Evolutionary conservation across 2,797 vertebrate species (phyloP).

Genomic region (Bucorvus abyssinicus): DNA sequence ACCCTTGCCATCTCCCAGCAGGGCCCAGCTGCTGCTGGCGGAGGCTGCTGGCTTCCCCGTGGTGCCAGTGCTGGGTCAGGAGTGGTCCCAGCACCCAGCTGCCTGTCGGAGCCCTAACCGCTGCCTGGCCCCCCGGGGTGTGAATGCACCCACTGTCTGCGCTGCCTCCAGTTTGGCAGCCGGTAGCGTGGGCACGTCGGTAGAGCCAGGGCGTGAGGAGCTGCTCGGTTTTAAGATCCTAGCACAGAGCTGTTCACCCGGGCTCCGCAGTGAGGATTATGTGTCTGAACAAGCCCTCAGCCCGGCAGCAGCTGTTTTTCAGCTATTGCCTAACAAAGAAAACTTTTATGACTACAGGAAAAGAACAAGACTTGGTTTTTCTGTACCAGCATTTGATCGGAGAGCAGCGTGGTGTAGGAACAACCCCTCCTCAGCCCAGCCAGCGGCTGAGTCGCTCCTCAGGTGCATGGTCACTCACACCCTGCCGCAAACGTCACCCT

Average conservation of each 20-base stretch:
- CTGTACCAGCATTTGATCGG: background rate
- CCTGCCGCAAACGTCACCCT: accelerated
- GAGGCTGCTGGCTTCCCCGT: background rate
- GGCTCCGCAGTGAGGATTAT: constrained; percentile 5
- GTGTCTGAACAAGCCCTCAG: constrained; percentile 53
- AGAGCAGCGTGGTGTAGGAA: background rate
- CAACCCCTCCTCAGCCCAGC: background rate
- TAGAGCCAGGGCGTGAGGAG: background rate
- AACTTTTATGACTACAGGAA: background rate
- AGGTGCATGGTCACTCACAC: accelerated
- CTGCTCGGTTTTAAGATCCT: background rate
- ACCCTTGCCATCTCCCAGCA: background rate
- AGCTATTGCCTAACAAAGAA: constrained; percentile 50
- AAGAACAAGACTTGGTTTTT: background rate
- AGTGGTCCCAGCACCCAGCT: background rate
- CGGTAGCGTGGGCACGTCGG: background rate
- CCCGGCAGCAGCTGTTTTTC: constrained; percentile 39
- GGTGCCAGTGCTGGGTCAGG: background rate
- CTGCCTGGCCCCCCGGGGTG: background rate
- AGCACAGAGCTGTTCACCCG: background rate
- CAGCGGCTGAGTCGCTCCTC: background rate
- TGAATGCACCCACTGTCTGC: background rate
- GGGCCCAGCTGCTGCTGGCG: background rate
- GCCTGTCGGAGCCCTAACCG: background rate
- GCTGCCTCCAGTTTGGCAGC: background rate